Conservation (phyloP, 1,140 invertebrate genomes). For the Agrilus planipennis region DNA sequence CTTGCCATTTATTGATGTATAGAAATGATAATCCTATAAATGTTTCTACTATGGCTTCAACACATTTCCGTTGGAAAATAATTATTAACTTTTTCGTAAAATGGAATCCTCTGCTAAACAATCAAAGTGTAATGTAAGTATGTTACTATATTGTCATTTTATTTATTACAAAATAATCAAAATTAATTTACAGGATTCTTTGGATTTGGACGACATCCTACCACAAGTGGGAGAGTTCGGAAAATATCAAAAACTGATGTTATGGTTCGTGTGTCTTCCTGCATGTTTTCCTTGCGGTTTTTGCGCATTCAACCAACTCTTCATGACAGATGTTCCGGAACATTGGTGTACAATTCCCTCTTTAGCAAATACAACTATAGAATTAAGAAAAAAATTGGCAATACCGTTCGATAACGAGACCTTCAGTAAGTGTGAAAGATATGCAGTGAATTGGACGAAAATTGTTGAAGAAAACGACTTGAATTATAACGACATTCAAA, state of each 20-base stretch:
- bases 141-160: no score
- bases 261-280: constrained; percentile 78
- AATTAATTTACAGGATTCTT: constrained; percentile 27
- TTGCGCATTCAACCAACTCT: constrained; percentile 81
- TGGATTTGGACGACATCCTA: constrained; percentile 73
- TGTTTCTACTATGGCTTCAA: no score
- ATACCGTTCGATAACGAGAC: constrained; percentile 46
- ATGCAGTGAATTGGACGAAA: constrained; percentile 58
- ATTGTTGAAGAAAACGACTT: constrained; percentile 29
- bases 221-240: constrained; percentile 80
- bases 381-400: constrained; percentile 47
- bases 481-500: constrained; percentile 26
- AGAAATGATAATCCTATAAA: no score
- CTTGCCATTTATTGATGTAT: no score
- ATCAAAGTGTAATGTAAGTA: no score
- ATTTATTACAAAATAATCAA: no score
- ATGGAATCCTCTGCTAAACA: no score
- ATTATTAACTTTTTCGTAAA: no score
- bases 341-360: constrained; percentile 70
- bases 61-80: no score
- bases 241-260: constrained; percentile 69
- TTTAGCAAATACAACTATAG: constrained; percentile 43
- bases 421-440: constrained; percentile 51
- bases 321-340: constrained; percentile 69
- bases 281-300: constrained; percentile 81